Conservation (phyloP, 2,797 vertebrate species). For the Lepilemur ruficaudatus region DNA sequence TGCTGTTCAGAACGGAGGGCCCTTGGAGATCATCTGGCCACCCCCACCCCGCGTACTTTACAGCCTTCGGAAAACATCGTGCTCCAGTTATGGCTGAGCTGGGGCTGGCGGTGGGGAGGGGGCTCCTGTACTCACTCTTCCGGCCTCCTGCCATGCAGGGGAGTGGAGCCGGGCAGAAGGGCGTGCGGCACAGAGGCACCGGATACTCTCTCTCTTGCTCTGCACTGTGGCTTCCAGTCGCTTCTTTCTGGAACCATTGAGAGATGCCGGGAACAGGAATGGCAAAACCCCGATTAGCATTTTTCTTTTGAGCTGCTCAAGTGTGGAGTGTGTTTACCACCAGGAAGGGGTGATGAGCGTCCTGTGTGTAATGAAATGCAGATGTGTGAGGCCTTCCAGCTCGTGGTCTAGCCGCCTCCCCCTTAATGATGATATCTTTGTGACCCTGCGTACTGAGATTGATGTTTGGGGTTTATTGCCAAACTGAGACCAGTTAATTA, state of each 20-base stretch:
- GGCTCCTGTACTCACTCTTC: accelerated
- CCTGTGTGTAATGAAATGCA: background rate
- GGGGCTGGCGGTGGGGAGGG: too few species aligned
- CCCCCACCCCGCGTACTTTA: accelerated
- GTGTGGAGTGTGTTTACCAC: too few species aligned
- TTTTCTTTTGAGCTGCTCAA: accelerated
- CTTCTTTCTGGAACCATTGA: accelerated
- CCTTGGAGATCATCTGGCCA: background rate
- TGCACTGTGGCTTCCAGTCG: background rate
- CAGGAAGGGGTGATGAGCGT: accelerated
- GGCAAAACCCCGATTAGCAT: accelerated
- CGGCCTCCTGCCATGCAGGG: accelerated
- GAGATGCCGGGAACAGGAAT: background rate
- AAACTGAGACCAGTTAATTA: background rate
- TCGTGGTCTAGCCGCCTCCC: background rate
- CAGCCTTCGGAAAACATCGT: background rate
- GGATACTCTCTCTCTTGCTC: background rate
- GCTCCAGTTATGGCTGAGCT: background rate
- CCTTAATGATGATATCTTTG: background rate
- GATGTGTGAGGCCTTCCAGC: background rate
- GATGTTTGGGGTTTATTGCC: background rate
- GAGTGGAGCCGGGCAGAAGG: accelerated
- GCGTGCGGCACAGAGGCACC: accelerated
- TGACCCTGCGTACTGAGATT: background rate
- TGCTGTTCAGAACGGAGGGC: background rate